Evolutionary conservation across 2,888 invertebrate species (phyloP).

Genomic region (Tetramorium bicarinatum): DNA sequence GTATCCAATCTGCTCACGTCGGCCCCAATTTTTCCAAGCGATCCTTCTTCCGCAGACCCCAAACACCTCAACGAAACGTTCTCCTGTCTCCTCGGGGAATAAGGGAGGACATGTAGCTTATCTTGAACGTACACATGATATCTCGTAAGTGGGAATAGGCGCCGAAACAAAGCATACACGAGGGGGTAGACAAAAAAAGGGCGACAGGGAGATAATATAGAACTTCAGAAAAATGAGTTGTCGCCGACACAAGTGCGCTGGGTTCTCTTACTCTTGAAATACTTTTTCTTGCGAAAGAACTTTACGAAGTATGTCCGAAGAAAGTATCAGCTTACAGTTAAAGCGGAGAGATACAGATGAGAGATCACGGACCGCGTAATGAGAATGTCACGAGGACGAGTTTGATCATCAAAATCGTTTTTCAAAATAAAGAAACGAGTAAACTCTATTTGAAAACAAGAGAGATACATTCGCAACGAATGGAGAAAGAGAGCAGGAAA

Average conservation of each 20-base stretch:
- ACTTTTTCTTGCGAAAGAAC: background rate
- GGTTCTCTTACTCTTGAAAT: background rate
- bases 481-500: background rate
- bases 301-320: background rate
- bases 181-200: background rate
- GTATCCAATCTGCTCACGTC: constrained; percentile 26
- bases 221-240: constrained; percentile 1
- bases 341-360: background rate
- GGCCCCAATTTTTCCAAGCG: background rate
- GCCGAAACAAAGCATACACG: constrained; percentile 30
- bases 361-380: background rate
- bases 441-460: background rate
- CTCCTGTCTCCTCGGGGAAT: background rate
- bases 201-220: background rate
- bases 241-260: background rate
- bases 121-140: constrained; percentile 6
- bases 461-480: background rate
- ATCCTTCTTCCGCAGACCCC: background rate
- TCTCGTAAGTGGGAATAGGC: background rate
- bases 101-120: background rate
- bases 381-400: background rate
- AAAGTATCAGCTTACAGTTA: background rate
- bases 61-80: background rate
- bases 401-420: background rate
- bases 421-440: background rate